Conservation (phyloP, 2,888 invertebrate species). For the Melitaea athalia region DNA sequence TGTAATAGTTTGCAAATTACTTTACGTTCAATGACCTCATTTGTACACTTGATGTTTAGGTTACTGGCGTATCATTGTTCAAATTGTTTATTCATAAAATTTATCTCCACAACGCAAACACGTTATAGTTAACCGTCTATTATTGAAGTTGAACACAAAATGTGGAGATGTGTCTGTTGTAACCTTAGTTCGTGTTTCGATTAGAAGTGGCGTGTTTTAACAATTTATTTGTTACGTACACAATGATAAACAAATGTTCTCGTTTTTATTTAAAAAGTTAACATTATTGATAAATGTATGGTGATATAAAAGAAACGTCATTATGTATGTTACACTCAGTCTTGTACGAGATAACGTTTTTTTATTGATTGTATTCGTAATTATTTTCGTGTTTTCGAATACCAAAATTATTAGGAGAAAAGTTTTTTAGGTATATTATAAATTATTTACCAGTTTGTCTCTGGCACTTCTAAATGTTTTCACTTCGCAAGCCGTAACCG, state of each 20-base stretch:
- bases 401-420: neutral
- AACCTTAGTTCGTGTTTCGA: neutral
- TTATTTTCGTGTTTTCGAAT: neutral
- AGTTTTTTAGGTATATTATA: neutral
- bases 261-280: neutral
- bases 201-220: neutral
- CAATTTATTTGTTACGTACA: neutral
- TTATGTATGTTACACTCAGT: too few relatives aligned
- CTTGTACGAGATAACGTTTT: too few relatives aligned
- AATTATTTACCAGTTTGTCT: neutral
- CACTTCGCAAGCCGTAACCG: slow-evolving; percentile 41
- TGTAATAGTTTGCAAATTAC: slow-evolving; percentile 11
- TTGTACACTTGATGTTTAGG: slow-evolving; percentile 8
- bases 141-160: slow-evolving; percentile 4
- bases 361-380: too few relatives aligned
- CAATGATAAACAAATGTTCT: neutral
- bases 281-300: too few relatives aligned
- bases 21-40: slow-evolving; percentile 13
- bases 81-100: slow-evolving; percentile 22
- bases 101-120: slow-evolving; percentile 1
- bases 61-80: slow-evolving; percentile 18
- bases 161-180: neutral
- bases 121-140: slow-evolving; percentile 2
- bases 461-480: slow-evolving; percentile 1
- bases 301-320: too few relatives aligned